Evolutionary conservation across 2,113 vertebrate genomes (phyloP).

Genomic region (Sceloporus undulatus): DNA sequence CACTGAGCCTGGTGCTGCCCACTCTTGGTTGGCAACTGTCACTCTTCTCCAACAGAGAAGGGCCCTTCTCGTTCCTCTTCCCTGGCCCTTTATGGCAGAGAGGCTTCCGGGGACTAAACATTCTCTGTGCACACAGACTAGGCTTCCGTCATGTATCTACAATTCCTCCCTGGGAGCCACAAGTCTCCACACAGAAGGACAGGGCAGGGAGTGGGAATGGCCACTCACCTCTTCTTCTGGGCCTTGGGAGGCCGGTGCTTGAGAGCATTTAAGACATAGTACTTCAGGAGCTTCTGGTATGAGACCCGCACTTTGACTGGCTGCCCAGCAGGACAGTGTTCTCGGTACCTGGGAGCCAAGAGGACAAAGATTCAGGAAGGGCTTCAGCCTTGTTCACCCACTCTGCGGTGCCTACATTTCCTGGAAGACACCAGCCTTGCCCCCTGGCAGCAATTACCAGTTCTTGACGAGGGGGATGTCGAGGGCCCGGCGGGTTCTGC

Average conservation of each 20-base stretch:
- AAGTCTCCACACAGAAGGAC: neutral
- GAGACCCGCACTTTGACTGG: slow-evolving; percentile 98
- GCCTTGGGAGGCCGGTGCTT: slow-evolving; percentile 98
- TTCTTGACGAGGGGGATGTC: slow-evolving; percentile 98
- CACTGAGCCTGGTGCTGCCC: neutral
- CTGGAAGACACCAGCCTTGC: too few species aligned
- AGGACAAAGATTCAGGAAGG: neutral
- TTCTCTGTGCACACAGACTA: too few species aligned
- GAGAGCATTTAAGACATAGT: slow-evolving; percentile 97
- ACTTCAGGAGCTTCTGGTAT: slow-evolving; percentile 98
- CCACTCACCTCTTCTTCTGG: slow-evolving; percentile 93
- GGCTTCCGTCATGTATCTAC: too few species aligned
- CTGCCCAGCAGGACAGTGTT: slow-evolving; percentile 97
- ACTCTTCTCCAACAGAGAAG: neutral
- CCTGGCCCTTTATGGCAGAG: neutral
- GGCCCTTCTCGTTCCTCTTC: neutral
- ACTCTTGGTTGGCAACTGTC: too few species aligned
- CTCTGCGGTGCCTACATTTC: too few species aligned
- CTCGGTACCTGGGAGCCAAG: slow-evolving; percentile 87
- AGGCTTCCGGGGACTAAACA: neutral
- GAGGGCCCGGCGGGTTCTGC: slow-evolving; percentile 94
- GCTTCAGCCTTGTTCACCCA: neutral
- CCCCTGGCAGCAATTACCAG: slow-evolving; percentile 79
- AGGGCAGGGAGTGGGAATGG: neutral
- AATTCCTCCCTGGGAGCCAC: too few species aligned